These are phyloP conservation scores for Cichladusa arquata DNA, from an alignment of 2,113 vertebrate species.

Conservation along the genomic window DNA sequence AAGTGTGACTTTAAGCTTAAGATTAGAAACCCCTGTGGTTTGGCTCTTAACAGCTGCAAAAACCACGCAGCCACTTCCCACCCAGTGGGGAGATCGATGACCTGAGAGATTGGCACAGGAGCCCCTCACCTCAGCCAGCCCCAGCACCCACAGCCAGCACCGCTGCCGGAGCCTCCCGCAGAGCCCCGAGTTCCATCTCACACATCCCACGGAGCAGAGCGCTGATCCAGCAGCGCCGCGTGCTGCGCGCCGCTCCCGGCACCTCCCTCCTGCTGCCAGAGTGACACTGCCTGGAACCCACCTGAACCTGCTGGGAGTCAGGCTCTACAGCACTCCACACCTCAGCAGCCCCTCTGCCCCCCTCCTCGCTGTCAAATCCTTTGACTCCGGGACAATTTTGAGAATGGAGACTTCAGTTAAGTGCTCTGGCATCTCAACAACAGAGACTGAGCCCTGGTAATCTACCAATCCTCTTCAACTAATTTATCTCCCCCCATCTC, in stretches of 20 bases:
- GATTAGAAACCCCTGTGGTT: background rate
- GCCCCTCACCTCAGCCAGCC: background rate
- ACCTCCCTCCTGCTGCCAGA: background rate
- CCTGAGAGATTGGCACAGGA: background rate
- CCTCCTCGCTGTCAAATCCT: background rate
- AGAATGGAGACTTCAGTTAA: constrained; percentile 59
- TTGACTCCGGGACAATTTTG: fast-evolving
- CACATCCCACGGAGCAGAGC: constrained; percentile 21
- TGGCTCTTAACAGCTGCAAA: background rate
- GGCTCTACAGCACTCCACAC: background rate
- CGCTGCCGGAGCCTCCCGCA: background rate
- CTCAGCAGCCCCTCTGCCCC: background rate
- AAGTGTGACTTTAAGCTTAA: background rate
- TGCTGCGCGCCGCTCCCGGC: constrained; percentile 11
- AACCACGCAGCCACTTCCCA: background rate
- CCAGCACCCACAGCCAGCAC: background rate
- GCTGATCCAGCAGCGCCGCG: background rate
- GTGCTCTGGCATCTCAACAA: fast-evolving
- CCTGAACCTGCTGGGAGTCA: background rate
- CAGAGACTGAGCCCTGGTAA: background rate
- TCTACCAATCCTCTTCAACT: background rate
- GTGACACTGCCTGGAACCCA: background rate
- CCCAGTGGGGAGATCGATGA: background rate
- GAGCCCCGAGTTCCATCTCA: background rate
- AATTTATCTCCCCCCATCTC: background rate